Evolutionary conservation across 1,140 invertebrate species (phyloP).

Genomic region (Drosophila busckii): DNA sequence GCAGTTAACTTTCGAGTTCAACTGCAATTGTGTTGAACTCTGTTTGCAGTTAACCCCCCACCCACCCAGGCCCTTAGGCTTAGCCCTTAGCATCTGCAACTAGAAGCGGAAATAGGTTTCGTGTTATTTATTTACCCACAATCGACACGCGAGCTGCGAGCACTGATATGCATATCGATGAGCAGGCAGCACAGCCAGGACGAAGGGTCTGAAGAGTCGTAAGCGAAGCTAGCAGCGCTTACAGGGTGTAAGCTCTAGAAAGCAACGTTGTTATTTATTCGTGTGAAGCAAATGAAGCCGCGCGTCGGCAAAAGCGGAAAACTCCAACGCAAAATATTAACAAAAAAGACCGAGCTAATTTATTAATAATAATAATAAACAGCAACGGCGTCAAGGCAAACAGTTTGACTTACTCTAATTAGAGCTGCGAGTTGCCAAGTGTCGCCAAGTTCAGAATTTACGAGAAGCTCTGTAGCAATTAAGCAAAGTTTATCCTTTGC

Average conservation of each 20-base stretch:
- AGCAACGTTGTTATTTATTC: conserved; percentile 68
- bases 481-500: conserved; percentile 9
- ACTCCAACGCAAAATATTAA: conserved; percentile 13
- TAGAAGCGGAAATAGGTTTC: conserved; percentile 64
- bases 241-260: no score
- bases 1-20: conserved; percentile 36
- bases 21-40: conserved; percentile 46
- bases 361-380: conserved; percentile 47
- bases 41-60: neutral
- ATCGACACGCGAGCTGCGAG: conserved; percentile 66
- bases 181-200: conserved; percentile 20
- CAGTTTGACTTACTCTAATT: conserved; percentile 63
- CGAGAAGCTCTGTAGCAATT: conserved; percentile 21
- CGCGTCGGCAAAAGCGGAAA: neutral
- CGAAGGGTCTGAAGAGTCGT: conserved; percentile 1
- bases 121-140: conserved; percentile 76
- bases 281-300: conserved; percentile 65
- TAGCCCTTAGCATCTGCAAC: conserved; percentile 2
- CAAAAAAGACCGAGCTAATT: conserved; percentile 27
- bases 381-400: conserved; percentile 40
- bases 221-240: no score
- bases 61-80: neutral
- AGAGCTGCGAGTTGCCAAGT: no score
- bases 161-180: conserved; percentile 72
- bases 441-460: no score